Evolutionary conservation across 2,113 vertebrate genomes (phyloP), one percentile per base, ranked within the genome.

Genomic region (Campylomormyrus tamandua): DNA sequence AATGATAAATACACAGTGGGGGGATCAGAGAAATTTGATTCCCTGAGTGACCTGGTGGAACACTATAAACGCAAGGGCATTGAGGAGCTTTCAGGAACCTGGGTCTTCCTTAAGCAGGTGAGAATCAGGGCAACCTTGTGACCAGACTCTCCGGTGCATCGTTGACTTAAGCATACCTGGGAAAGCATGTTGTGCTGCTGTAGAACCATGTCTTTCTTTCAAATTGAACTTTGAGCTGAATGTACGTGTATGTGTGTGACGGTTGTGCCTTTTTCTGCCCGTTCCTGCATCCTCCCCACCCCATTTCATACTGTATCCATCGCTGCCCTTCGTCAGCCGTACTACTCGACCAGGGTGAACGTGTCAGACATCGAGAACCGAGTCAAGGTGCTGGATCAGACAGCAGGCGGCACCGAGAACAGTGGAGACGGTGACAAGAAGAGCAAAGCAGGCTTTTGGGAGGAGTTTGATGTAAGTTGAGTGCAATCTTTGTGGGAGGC

Each of bases 391-490:
- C 93, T 99, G 92, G 97, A 98, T 66, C 95, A 97, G 95, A 97
- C 95, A n/a, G 24, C 56, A 58, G 90, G 92, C 6, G 92, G 95
- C 48, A 91, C 92, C 1, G 95, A 96, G 90, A 95, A 96, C 27
- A 95, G 96, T 0, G 94, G 95, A 77, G 93, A 93, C 1, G 92
- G 92, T 6, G 93, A 92, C 62, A 93, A 94, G 90, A 98, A 98
- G 91, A 94, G 94, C 94, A 99, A 98, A 92, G 98, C 97, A 0
- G 98, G 98, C 87, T 99, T 99, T 95, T 99, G 98, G 98, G 98
- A 99, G 90, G 98, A 99, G 94, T 99, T 99, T 94, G 98, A 99
- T 49, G 98, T 99, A 90, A 95, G 95, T 90, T 17, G 39, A 3
- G n/a, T 86, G 53, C 2, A 35, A 5, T 31, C 42, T n/a, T 31